A percentile compares a stretch with the other conserved stretches of the same genome.
Conservation (phyloP, 2,888 invertebrate species). For the Lasioglossum zephyrum region DNA sequence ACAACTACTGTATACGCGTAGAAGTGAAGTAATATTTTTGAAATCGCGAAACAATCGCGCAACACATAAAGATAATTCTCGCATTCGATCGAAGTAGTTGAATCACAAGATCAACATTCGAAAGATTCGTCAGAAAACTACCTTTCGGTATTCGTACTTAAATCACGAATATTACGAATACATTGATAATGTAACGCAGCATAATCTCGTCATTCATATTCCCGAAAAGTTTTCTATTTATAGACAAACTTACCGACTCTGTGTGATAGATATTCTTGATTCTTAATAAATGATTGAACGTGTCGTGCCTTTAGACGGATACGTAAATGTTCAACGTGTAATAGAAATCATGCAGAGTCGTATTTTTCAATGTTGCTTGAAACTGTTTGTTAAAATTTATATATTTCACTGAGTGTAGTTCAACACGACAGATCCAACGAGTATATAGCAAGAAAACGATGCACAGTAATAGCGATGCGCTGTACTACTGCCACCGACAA, state of each 20-base stretch:
- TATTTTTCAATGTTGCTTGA: neutral
- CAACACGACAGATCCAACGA: conserved; percentile 27
- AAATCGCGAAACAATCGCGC: neutral
- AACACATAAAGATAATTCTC: neutral
- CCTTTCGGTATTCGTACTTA: neutral
- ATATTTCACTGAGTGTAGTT: neutral
- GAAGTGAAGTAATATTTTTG: neutral
- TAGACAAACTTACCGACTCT: conserved; percentile 68
- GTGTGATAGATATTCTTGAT: conserved; percentile 18
- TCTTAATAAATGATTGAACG: conserved; percentile 22
- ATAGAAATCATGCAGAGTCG: neutral
- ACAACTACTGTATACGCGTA: neutral
- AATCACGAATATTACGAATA: neutral
- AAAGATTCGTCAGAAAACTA: neutral
- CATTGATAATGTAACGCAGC: conserved; percentile 2
- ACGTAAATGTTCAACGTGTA: neutral
- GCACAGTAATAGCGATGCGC: neutral
- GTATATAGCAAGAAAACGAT: conserved; percentile 37
- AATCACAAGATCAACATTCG: neutral
- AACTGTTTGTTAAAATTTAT: conserved; percentile 41
- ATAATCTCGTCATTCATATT: neutral
- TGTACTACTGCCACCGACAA: too few species aligned
- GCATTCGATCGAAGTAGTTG: neutral
- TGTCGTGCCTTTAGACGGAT: conserved; percentile 19
- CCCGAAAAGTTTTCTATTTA: conserved; percentile 62